These are phyloP conservation scores for Cantharis nigra DNA, from an alignment of 2,888 invertebrate species.

Conservation along the genomic window DNA sequence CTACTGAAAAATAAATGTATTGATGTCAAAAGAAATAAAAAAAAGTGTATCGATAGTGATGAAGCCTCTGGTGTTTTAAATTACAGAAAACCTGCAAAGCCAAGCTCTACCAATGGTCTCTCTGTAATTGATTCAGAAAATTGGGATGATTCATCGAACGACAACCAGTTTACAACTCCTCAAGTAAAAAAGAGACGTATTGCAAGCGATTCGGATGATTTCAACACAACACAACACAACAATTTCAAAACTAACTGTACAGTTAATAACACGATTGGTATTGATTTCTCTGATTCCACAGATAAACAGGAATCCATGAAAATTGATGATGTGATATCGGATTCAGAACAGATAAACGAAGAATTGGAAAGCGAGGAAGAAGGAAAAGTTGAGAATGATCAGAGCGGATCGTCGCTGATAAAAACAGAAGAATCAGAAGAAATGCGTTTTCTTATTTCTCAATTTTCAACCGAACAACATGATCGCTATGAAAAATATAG, in stretches of 20 bases:
- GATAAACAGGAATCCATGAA: neutral
- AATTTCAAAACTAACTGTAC: too few relatives aligned
- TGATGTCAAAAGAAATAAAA: too few relatives aligned
- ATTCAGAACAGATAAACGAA: neutral
- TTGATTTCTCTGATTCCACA: neutral
- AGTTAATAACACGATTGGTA: too few relatives aligned
- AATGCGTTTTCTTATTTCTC: neutral
- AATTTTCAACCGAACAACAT: neutral
- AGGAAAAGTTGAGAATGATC: neutral
- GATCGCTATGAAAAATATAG: neutral
- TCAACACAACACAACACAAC: too few relatives aligned
- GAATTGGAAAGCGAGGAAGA: neutral
- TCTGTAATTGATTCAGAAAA: neutral
- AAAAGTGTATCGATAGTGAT: too few relatives aligned
- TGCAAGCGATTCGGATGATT: neutral
- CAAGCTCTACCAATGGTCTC: neutral
- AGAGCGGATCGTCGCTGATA: neutral
- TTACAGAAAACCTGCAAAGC: too few relatives aligned
- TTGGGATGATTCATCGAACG: neutral
- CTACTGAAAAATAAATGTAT: too few relatives aligned
- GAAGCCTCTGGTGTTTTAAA: too few relatives aligned
- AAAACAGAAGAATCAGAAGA: neutral
- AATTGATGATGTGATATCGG: neutral
- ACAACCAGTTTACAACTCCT: neutral
- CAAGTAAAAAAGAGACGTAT: neutral